These are phyloP conservation scores for Phoeniculus purpureus DNA, from an alignment of 2,797 vertebrate genomes.

Conservation along the genomic window DNA sequence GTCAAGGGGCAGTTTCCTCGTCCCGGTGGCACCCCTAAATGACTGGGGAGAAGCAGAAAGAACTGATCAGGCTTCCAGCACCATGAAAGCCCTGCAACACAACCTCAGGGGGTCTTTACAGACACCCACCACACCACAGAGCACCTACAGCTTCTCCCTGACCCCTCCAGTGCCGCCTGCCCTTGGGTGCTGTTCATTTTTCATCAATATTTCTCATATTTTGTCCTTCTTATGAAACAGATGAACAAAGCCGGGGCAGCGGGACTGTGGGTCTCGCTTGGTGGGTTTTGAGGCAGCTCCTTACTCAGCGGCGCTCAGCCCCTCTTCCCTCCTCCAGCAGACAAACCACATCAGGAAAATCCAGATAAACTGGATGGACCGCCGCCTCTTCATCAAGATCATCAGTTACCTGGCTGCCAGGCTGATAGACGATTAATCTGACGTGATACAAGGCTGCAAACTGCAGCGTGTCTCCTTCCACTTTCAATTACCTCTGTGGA, in stretches of 20 bases:
- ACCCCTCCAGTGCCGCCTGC: background rate
- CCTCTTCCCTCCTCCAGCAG: background rate
- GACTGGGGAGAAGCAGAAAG: constrained; percentile 78
- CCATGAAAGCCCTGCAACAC: background rate
- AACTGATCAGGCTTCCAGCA: constrained; percentile 38
- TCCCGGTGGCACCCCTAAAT: constrained; percentile 94
- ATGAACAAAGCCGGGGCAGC: background rate
- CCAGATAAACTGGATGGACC: background rate
- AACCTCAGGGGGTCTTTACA: background rate
- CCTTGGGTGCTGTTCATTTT: background rate
- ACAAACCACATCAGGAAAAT: background rate
- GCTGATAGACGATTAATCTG: constrained; percentile 13
- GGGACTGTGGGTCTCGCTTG: background rate
- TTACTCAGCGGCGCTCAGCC: background rate
- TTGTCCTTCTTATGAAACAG: background rate
- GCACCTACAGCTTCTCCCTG: background rate
- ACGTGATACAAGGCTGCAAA: constrained; percentile 12
- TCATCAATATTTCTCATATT: background rate
- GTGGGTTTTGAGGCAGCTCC: background rate
- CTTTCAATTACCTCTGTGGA: constrained; percentile 58
- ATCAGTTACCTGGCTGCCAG: constrained; percentile 4
- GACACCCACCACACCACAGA: background rate
- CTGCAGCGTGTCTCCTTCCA: constrained; percentile 9
- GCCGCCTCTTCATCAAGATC: constrained; percentile 22
- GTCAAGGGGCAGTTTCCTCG: constrained; percentile 95